Evolutionary conservation across 2,113 vertebrate species (phyloP).

Genomic region (Seriola rivoliana): DNA sequence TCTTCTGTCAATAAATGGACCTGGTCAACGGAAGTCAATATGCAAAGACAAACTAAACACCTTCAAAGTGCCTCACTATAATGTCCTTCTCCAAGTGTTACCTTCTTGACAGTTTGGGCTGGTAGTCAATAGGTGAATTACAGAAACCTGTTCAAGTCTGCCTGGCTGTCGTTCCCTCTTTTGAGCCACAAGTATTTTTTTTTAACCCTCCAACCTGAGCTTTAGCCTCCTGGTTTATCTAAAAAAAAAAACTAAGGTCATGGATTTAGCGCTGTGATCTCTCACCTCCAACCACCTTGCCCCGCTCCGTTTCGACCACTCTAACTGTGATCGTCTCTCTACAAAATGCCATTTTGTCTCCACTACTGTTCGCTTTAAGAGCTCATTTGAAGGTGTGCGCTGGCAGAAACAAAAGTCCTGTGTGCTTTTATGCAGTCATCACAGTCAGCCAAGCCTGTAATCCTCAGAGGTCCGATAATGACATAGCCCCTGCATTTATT

Average conservation of each 20-base stretch:
- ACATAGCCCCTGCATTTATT: slow-evolving; percentile 88
- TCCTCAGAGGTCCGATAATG: slow-evolving; percentile 87
- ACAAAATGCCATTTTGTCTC: slow-evolving; percentile 70
- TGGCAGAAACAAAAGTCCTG: slow-evolving; percentile 84
- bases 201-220: neutral
- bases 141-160: slow-evolving; percentile 52
- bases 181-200: slow-evolving; percentile 46
- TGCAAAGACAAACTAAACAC: slow-evolving; percentile 76
- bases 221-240: slow-evolving; percentile 5
- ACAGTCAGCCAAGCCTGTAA: slow-evolving; percentile 87
- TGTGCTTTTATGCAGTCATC: slow-evolving; percentile 87
- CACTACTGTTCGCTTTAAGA: slow-evolving; percentile 70
- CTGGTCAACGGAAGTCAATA: slow-evolving; percentile 72
- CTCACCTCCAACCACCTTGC: slow-evolving; percentile 40
- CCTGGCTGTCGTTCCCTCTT: slow-evolving; percentile 41
- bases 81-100: slow-evolving; percentile 63
- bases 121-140: slow-evolving; percentile 67
- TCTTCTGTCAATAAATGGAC: slow-evolving; percentile 74
- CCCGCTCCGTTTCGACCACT: neutral
- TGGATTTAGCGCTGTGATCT: slow-evolving; percentile 38
- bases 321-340: slow-evolving; percentile 38
- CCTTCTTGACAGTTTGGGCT: slow-evolving; percentile 57
- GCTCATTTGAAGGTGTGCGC: slow-evolving; percentile 79
- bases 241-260: slow-evolving; percentile 26
- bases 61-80: slow-evolving; percentile 70